Evolutionary conservation across 2,888 invertebrate species (phyloP).

Genomic region (Drosophila melanosoma): DNA sequence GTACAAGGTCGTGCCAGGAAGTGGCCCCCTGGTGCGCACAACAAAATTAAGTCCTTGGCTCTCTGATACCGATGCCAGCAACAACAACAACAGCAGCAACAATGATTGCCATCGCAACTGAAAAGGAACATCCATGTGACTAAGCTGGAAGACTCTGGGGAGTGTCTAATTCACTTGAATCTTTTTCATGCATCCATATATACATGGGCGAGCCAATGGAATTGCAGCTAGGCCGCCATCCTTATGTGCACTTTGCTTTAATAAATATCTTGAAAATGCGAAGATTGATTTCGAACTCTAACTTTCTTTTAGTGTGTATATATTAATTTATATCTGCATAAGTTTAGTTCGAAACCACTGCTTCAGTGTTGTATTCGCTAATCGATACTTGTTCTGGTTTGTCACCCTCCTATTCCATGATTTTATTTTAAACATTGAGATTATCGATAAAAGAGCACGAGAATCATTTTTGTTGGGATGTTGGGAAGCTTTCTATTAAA

Average conservation of each 20-base stretch:
- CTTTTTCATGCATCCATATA: not conserved
- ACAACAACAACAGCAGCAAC: slow-evolving; percentile 4
- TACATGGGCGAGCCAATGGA: not conserved
- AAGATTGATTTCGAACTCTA: not conserved
- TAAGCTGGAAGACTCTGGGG: slow-evolving; percentile 1
- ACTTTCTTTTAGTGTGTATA: not conserved
- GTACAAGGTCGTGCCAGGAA: slow-evolving; percentile 41
- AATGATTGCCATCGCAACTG: slow-evolving; percentile 3
- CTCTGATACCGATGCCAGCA: not conserved
- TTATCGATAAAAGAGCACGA: not conserved
- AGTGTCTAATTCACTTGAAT: slow-evolving; percentile 12
- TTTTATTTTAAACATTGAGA: not conserved
- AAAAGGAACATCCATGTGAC: not conserved
- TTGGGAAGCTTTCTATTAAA: not conserved
- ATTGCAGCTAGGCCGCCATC: not conserved
- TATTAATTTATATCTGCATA: not conserved
- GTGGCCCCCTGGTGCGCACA: slow-evolving; percentile 30
- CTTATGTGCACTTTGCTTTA: not conserved
- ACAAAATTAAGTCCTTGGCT: slow-evolving; percentile 4
- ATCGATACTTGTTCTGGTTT: not conserved
- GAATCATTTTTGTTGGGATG: too few relatives aligned
- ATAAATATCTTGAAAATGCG: too few relatives aligned
- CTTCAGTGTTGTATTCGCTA: not conserved
- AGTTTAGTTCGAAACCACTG: not conserved
- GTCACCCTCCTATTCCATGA: too few relatives aligned